Evolutionary conservation across 2,113 vertebrate genomes (phyloP).

Genomic region (Rhea americana): DNA sequence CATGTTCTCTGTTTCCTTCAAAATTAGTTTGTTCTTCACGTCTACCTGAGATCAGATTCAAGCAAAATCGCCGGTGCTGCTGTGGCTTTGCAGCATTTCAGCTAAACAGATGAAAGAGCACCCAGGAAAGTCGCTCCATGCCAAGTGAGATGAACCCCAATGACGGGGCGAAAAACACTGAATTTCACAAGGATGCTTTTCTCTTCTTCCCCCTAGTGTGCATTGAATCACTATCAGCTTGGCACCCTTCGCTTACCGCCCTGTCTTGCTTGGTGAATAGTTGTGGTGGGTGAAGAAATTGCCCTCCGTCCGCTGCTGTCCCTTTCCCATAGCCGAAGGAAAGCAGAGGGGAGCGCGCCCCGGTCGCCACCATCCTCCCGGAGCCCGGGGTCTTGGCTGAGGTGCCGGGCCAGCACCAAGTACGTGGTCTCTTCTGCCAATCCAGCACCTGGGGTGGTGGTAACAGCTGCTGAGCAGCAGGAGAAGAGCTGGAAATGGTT

Average conservation of each 20-base stretch:
- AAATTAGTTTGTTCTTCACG: not conserved
- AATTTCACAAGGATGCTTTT: accelerated
- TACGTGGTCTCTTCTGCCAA: accelerated
- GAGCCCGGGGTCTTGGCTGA: not conserved
- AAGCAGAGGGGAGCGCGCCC: not conserved
- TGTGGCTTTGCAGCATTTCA: not conserved
- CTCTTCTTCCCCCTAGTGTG: accelerated
- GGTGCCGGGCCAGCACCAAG: accelerated
- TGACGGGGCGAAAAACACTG: accelerated
- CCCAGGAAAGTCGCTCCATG: not conserved
- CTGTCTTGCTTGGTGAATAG: not conserved
- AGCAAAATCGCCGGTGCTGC: not conserved
- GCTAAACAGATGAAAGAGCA: not conserved
- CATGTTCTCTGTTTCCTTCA: not conserved
- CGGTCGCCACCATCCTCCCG: not conserved
- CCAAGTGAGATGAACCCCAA: not conserved
- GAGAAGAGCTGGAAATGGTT: not conserved
- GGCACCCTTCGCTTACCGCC: not conserved
- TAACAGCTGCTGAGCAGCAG: not conserved
- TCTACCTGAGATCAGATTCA: not conserved
- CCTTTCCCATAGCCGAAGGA: not conserved
- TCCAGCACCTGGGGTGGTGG: not conserved
- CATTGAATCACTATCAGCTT: not conserved
- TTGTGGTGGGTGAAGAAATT: not conserved
- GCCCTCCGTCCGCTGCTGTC: accelerated